Evolutionary conservation across 2,888 invertebrate species (phyloP).

Genomic region (Pristionchus exspectatus): DNA sequence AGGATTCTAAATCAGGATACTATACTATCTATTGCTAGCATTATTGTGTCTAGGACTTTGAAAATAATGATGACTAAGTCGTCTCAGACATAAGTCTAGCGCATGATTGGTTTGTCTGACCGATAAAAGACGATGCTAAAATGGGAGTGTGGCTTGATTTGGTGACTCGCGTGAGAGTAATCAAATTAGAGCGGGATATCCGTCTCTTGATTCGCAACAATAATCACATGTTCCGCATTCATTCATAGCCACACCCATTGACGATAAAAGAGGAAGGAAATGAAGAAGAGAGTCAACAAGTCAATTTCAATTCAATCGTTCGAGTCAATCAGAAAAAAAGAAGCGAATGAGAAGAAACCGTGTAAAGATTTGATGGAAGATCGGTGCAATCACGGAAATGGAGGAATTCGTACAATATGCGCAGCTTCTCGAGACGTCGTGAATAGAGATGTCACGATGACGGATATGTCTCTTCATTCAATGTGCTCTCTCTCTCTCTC

Average conservation of each 20-base stretch:
- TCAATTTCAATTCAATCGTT: not conserved
- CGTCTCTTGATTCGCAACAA: not conserved
- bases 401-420: not conserved
- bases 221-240: slow-evolving; percentile 35
- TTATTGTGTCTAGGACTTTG: not conserved
- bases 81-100: not conserved
- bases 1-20: not conserved
- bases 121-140: too few relatives aligned
- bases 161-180: not conserved
- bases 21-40: not conserved
- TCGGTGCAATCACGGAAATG: not conserved
- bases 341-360: not conserved
- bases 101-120: not conserved
- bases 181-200: slow-evolving; percentile 29
- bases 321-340: not conserved
- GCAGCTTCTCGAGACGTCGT: not conserved
- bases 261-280: not conserved
- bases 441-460: too few relatives aligned
- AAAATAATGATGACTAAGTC: not conserved
- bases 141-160: not conserved
- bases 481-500: too few relatives aligned
- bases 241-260: slow-evolving; percentile 22
- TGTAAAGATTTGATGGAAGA: not conserved
- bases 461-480: too few relatives aligned
- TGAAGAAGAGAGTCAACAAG: not conserved